These are phyloP conservation scores for Drosophila elegans DNA, from an alignment of 1,140 invertebrate genomes.

Conservation along the genomic window DNA sequence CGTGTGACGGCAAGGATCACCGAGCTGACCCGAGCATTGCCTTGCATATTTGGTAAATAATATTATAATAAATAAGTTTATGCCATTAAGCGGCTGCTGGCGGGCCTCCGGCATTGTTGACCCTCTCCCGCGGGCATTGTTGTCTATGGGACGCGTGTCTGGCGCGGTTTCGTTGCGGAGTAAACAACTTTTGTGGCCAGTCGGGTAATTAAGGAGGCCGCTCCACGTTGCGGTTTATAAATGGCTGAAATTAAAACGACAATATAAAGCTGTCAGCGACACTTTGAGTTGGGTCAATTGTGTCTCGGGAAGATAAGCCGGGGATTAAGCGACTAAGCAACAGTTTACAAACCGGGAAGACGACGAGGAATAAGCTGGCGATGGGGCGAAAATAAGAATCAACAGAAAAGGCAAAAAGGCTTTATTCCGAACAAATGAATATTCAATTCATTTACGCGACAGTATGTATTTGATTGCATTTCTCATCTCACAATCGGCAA, in stretches of 20 bases:
- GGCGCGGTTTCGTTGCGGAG: constrained; percentile 39
- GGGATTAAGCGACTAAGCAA: constrained; percentile 51
- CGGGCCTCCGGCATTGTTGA: constrained; percentile 56
- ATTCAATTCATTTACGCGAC: constrained; percentile 27
- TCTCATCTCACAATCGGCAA: neutral
- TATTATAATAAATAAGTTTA: constrained; percentile 81
- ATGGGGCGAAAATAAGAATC: constrained; percentile 9
- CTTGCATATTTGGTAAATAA: constrained; percentile 75
- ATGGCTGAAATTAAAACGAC: constrained; percentile 76
- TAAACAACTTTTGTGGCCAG: constrained; percentile 58
- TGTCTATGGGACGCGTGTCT: constrained; percentile 62
- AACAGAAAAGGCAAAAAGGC: neutral
- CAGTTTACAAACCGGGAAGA: constrained; percentile 37
- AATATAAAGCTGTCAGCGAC: constrained; percentile 77
- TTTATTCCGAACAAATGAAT: constrained; percentile 17
- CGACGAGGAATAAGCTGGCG: constrained; percentile 8
- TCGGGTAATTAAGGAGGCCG: constrained; percentile 72
- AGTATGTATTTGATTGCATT: constrained; percentile 17
- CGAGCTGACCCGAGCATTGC: constrained; percentile 35
- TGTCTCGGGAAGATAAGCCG: constrained; percentile 38
- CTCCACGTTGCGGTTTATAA: constrained; percentile 69
- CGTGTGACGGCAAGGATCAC: constrained; percentile 62
- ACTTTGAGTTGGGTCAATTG: constrained; percentile 69
- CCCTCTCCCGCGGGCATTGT: constrained; percentile 33
- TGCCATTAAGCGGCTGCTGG: constrained; percentile 70